These are phyloP conservation scores for Seladonia tumulorum DNA, from an alignment of 2,888 invertebrate genomes.

Conservation along the genomic window DNA sequence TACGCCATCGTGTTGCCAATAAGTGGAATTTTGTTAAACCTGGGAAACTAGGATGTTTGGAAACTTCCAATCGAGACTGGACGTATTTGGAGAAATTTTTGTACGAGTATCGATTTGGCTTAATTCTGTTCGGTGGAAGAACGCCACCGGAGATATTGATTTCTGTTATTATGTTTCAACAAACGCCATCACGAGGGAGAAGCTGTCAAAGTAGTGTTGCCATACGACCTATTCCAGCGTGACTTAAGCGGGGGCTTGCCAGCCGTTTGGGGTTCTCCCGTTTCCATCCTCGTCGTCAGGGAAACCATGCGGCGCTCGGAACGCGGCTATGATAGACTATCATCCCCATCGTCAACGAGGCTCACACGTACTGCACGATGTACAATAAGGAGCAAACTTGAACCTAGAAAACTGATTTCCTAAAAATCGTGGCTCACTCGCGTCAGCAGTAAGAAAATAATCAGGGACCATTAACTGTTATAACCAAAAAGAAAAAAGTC, in stretches of 20 bases:
- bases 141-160: background rate
- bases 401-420: background rate
- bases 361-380: background rate
- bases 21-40: no score
- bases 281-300: background rate
- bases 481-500: no score
- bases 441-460: background rate
- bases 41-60: no score
- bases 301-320: background rate
- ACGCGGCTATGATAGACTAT: conserved; percentile 1
- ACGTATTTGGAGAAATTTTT: no score
- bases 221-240: background rate
- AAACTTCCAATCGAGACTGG: no score
- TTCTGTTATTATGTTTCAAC: background rate
- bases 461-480: no score
- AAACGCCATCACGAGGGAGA: background rate
- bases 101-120: background rate
- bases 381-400: background rate
- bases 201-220: background rate
- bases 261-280: background rate
- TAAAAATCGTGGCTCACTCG: background rate
- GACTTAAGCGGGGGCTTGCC: background rate
- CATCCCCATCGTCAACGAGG: background rate
- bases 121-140: background rate
- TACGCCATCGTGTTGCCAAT: no score